These are phyloP conservation scores for Lycopodina hypogea DNA, from an alignment of 37 sponge, comb jelly and placozoan genomes.

Conservation along the genomic window DNA sequence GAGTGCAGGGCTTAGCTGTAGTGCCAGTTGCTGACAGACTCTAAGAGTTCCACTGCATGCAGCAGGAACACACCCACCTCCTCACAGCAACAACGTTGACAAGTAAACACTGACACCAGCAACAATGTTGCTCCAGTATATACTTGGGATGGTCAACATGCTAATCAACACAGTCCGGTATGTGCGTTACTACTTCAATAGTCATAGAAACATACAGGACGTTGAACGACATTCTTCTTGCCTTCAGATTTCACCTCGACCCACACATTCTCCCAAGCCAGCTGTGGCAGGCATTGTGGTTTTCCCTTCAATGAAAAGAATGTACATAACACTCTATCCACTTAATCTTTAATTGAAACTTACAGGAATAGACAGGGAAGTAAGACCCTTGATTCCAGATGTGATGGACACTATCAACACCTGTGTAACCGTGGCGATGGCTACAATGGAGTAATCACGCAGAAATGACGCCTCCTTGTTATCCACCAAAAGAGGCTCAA, in stretches of 20 bases:
- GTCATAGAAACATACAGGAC: conserved; percentile 8
- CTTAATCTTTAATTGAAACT: background rate
- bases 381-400: conserved; percentile 39
- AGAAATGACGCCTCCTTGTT: conserved; percentile 34
- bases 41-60: too few species aligned
- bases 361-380: conserved; percentile 43
- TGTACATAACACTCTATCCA: too few species aligned
- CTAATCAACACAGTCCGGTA: too few species aligned
- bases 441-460: conserved; percentile 40
- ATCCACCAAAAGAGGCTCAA: conserved; percentile 68
- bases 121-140: too few species aligned
- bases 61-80: too few species aligned
- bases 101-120: too few species aligned
- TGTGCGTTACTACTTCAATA: too few species aligned
- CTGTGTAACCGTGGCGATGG: conserved; percentile 70
- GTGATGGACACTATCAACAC: conserved; percentile 39
- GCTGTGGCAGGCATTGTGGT: conserved; percentile 56
- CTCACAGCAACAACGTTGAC: too few species aligned
- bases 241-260: conserved; percentile 35
- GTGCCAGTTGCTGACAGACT: too few species aligned
- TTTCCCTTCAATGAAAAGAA: conserved; percentile 33
- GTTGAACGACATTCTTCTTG: background rate
- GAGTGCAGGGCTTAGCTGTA: too few species aligned
- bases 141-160: too few species aligned
- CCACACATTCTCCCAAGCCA: conserved; percentile 66